Evolutionary conservation across 2,888 invertebrate species (phyloP).

Genomic region (Pardosa pseudoannulata): DNA sequence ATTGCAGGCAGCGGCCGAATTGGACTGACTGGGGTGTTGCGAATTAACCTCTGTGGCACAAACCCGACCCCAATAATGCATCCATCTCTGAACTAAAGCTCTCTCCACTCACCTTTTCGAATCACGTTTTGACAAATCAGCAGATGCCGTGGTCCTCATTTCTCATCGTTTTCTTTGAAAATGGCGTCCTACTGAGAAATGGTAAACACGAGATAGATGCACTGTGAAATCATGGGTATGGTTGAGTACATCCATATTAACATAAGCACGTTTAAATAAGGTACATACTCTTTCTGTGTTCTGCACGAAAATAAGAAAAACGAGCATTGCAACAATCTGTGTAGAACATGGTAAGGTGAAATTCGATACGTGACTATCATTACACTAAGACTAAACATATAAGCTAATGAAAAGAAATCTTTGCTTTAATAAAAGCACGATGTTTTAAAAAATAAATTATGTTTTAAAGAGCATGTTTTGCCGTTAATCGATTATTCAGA

Average conservation of each 20-base stretch:
- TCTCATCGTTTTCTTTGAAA: neutral
- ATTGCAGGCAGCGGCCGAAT: slow-evolving; percentile 53
- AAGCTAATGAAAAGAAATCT: no score
- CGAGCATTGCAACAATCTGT: neutral
- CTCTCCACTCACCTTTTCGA: slow-evolving; percentile 45
- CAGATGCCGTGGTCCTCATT: slow-evolving; percentile 15
- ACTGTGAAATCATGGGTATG: neutral
- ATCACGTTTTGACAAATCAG: slow-evolving; percentile 61
- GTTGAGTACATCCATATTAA: neutral
- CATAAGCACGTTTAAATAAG: neutral
- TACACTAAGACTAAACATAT: no score
- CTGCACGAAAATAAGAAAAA: neutral
- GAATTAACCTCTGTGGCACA: slow-evolving; percentile 44
- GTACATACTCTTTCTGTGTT: neutral
- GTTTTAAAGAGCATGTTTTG: no score
- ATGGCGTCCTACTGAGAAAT: slow-evolving; percentile 10
- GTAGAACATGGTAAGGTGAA: no score
- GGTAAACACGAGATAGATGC: slow-evolving; percentile 1
- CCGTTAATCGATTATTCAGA: no score
- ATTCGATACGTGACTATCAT: no score
- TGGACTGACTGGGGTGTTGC: slow-evolving; percentile 60
- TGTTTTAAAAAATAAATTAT: no score
- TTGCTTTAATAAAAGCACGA: no score
- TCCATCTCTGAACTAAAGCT: slow-evolving; percentile 15
- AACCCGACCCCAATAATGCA: slow-evolving; percentile 63